Base-by-base conservation (phyloP, 2,888 invertebrate genomes). In the Acrocera orbiculus region DNA sequence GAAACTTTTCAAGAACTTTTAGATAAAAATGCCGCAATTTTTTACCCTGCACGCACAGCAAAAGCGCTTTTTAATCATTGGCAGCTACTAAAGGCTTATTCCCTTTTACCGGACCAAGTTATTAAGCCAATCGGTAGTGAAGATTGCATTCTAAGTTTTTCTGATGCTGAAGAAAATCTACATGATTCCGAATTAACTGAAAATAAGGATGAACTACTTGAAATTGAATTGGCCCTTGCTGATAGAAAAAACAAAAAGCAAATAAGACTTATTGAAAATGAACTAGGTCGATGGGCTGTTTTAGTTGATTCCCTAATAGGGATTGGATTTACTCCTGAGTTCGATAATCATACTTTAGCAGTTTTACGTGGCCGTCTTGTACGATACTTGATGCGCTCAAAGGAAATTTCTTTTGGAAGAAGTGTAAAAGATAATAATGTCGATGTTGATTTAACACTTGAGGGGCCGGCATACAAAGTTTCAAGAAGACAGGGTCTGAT, bases 401-500 rank as follows among this genome's bases (percentile, higher is more conserved):
- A 81, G 51, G 92, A 93, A 70, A 92, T 95, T 31, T 89, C 89
- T 1, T 75, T 96, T 26, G 95, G 95, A 1, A 70, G 95, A 38
- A 76, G 79, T 41, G 83, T 90, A 1, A 79, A 82, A 47, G 89
- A 89, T 50, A 77, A 81, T 48, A 68, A 69, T 30, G 89, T 96
- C 23, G 95, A 96, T 61, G 89, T 95, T 16, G 92, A 96, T 62
- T 63, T 96, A 30, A 76, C 80, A 1, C 63, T 93, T 27, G 95
- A 96, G 62, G 95, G 95, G 0, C 92, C 93, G 0, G 82, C 93
- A 0, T 81, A 82, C 56, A 95, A 93, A 62, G 77, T 90, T 25
- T 93, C 93, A 0, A 68, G 95, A 27, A 72, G 85, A 42, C 95
- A 95, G 58, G 95, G 87, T 6, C 82, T 87, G 3, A 85, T 96